Evolutionary conservation across 2,888 invertebrate genomes (phyloP).

Genomic region (Rhagophthalmus giganteus): DNA sequence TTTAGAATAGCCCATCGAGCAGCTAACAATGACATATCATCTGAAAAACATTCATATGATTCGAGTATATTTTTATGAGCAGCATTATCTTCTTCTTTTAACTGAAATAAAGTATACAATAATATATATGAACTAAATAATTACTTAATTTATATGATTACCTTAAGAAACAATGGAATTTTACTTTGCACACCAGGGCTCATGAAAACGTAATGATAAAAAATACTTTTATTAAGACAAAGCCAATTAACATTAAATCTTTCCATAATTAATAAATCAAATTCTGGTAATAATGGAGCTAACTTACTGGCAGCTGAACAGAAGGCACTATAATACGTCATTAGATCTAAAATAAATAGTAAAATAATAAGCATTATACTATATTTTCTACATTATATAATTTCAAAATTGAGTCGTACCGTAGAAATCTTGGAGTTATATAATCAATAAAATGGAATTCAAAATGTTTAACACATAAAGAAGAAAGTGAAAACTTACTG

Average conservation of each 20-base stretch:
- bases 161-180: slow-evolving; percentile 43
- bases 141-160: too few species aligned
- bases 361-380: too few species aligned
- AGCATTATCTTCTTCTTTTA: slow-evolving; percentile 31
- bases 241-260: slow-evolving; percentile 69
- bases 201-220: slow-evolving; percentile 54
- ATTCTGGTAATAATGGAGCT: slow-evolving; percentile 61
- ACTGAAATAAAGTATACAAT: slow-evolving; percentile 28
- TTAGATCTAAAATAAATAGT: slow-evolving; percentile 54
- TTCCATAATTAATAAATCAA: slow-evolving; percentile 64
- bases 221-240: slow-evolving; percentile 68
- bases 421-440: too few species aligned
- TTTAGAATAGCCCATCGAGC: slow-evolving; percentile 18
- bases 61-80: slow-evolving; percentile 29
- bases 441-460: background rate
- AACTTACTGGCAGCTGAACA: slow-evolving; percentile 63
- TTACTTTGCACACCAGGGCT: slow-evolving; percentile 45
- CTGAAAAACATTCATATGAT: slow-evolving; percentile 32
- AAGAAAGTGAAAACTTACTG: slow-evolving; percentile 34
- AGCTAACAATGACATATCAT: slow-evolving; percentile 34
- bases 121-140: too few species aligned
- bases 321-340: slow-evolving; percentile 66
- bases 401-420: too few species aligned
- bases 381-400: too few species aligned
- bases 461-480: slow-evolving; percentile 30